These are phyloP conservation scores for Argyrosomus regius DNA, from an alignment of 2,797 vertebrate genomes.

Conservation along the genomic window DNA sequence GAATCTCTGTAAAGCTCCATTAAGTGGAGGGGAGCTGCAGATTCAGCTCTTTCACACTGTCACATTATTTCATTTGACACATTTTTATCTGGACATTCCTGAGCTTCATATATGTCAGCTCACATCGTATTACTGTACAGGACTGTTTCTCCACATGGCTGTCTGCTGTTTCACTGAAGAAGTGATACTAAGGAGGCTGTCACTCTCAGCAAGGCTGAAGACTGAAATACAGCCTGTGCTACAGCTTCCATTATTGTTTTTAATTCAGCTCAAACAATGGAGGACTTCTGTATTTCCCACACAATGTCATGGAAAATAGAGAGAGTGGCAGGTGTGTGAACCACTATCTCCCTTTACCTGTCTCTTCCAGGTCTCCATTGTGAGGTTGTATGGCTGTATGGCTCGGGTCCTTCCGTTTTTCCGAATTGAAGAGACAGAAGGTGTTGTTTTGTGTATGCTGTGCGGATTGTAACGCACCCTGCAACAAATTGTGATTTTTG, in stretches of 20 bases:
- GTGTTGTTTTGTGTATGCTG: too few species aligned
- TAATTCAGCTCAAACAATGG: constrained; percentile 18
- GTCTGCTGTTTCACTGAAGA: neutral
- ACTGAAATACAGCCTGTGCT: neutral
- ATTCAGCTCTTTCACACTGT: too few species aligned
- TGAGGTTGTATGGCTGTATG: too few species aligned
- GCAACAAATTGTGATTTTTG: too few species aligned
- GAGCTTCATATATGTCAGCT: neutral
- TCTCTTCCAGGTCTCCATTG: too few species aligned
- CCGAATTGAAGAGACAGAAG: too few species aligned
- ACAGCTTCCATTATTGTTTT: constrained; percentile 9
- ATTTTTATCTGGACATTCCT: neutral
- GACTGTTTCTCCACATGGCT: neutral
- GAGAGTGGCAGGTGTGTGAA: constrained; percentile 60
- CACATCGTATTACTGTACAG: neutral
- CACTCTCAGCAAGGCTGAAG: neutral
- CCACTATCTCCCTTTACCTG: constrained; percentile 27
- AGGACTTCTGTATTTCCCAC: neutral
- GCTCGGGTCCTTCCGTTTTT: too few species aligned
- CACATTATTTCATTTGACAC: too few species aligned
- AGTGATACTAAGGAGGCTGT: neutral
- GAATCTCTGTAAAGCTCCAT: too few species aligned
- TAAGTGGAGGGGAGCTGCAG: too few species aligned
- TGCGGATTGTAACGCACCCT: too few species aligned
- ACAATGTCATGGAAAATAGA: constrained; percentile 25